Evolutionary conservation across 2,888 invertebrate species (phyloP).

Genomic region (Caenorhabditis sp.): DNA sequence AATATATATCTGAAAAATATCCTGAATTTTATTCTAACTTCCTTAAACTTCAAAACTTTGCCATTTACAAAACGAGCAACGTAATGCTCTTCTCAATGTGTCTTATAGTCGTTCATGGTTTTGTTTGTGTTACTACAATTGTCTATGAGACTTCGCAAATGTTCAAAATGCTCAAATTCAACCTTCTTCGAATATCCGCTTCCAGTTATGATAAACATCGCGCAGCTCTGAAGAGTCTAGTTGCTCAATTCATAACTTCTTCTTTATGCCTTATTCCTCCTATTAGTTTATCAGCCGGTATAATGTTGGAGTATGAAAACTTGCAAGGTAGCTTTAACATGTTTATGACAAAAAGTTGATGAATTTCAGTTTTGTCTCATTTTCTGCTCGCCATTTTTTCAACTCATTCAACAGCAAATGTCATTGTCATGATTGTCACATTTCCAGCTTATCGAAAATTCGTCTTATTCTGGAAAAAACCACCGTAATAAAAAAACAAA

Average conservation of each 20-base stretch:
- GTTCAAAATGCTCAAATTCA: not conserved
- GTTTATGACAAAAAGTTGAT: too few relatives aligned
- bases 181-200: not conserved
- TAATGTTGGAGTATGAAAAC: not conserved
- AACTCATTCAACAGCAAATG: conserved; percentile 19
- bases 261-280: conserved; percentile 6
- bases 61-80: not conserved
- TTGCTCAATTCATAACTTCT: conserved; percentile 17
- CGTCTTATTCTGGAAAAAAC: not conserved
- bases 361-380: conserved; percentile 14
- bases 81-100: not conserved
- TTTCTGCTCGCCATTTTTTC: conserved; percentile 8
- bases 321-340: conserved; percentile 6
- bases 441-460: conserved; percentile 16
- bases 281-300: not conserved
- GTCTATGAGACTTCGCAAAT: conserved; percentile 1
- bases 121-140: conserved; percentile 1
- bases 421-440: conserved; percentile 14
- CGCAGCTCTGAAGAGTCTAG: conserved; percentile 6
- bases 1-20: conserved; percentile 1
- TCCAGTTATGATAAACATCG: conserved; percentile 8
- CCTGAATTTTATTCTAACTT: not conserved
- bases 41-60: not conserved
- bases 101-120: not conserved
- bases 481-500: not conserved